Conservation (phyloP, 2,113 vertebrate genomes). For the Tachuris rubrigastra region DNA sequence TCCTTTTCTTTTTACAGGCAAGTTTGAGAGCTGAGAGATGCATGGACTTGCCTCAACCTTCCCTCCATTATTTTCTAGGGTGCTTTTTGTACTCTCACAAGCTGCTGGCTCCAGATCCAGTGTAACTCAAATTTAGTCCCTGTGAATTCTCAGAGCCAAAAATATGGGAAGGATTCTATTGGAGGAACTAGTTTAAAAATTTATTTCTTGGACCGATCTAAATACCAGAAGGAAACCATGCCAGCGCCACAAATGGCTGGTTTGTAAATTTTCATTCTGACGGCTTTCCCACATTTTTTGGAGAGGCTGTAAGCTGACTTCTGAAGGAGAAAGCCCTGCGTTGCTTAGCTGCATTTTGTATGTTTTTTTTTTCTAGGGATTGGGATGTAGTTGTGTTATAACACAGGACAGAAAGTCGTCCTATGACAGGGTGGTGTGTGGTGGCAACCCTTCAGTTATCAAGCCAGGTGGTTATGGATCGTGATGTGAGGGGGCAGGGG, state of each 20-base stretch:
- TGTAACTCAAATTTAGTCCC: neutral
- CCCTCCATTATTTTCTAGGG: neutral
- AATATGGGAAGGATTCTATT: neutral
- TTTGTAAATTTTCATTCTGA: conserved; percentile 9
- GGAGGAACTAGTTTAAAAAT: neutral
- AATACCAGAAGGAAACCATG: neutral
- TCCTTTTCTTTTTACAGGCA: neutral
- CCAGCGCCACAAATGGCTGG: neutral
- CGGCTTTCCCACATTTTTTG: neutral
- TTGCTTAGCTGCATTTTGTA: conserved; percentile 22
- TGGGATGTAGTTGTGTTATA: neutral
- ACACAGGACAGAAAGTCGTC: neutral
- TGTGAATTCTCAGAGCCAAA: neutral
- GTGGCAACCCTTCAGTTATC: neutral
- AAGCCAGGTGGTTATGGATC: neutral
- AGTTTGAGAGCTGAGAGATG: neutral
- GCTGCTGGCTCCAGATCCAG: neutral
- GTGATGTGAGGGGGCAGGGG: neutral
- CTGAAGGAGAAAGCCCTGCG: neutral
- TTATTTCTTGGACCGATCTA: neutral
- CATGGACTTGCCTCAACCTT: accelerated
- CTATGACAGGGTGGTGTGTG: neutral
- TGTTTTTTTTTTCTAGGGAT: neutral
- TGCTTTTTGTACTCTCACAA: neutral
- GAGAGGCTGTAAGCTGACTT: neutral